Conservation (phyloP, 1,140 invertebrate genomes). For the Caenorhabditis latens region DNA sequence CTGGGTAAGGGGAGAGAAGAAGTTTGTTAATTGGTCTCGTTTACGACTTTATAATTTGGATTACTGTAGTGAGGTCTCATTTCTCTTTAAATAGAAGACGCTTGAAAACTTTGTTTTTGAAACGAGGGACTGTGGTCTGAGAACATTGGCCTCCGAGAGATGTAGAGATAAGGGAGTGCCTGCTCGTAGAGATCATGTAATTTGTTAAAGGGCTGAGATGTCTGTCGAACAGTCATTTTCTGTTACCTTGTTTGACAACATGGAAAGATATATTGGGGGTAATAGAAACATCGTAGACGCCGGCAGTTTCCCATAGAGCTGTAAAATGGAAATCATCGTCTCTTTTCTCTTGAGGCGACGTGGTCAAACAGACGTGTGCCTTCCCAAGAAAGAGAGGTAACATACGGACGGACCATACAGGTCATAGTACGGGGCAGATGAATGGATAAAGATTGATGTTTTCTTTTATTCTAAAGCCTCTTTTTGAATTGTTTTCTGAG, state of each 20-base stretch:
- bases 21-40: conserved; percentile 48
- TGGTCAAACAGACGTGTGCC: conserved; percentile 23
- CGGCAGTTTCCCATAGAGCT: conserved; percentile 40
- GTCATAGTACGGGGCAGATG: neutral
- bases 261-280: conserved; percentile 4
- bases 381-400: neutral
- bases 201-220: neutral
- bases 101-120: neutral
- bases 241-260: conserved; percentile 27
- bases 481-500: neutral
- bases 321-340: conserved; percentile 36
- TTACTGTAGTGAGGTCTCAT: conserved; percentile 30
- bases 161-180: neutral
- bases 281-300: neutral
- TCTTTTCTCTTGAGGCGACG: neutral
- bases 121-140: neutral
- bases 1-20: neutral
- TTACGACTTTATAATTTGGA: conserved; percentile 37
- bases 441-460: conserved; percentile 45
- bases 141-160: neutral
- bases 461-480: neutral
- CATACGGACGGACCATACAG: conserved; percentile 24
- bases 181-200: neutral
- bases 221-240: neutral
- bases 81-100: neutral